phyloP scores from a whole-genome alignment of 2,113 vertebrate species.

The Cyanocitta stelleri region DNA sequence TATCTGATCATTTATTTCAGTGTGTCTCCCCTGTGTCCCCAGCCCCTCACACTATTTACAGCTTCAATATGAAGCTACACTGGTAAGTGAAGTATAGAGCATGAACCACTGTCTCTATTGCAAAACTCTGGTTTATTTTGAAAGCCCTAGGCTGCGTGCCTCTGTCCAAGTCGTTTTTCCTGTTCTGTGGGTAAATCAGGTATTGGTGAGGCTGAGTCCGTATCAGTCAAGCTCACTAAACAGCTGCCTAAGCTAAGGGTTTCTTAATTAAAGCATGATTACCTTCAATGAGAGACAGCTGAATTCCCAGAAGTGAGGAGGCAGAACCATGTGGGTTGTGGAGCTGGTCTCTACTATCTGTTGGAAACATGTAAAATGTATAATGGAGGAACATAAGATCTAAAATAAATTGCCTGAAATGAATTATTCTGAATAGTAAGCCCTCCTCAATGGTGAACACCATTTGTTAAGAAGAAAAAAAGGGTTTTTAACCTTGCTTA shows the following conservation, averaged over 20 bases:
- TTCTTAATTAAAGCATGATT: background rate
- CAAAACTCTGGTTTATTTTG: background rate
- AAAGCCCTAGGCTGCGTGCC: background rate
- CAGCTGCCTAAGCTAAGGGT: background rate
- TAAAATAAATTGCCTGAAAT: background rate
- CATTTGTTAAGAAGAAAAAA: background rate
- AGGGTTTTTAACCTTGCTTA: background rate
- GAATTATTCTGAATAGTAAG: background rate
- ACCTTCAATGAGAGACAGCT: background rate
- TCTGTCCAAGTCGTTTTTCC: background rate
- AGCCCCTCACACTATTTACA: rapidly evolving
- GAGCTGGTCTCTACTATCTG: background rate
- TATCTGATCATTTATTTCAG: background rate
- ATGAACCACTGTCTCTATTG: background rate
- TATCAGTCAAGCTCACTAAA: background rate
- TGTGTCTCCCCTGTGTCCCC: background rate
- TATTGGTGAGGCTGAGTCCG: background rate
- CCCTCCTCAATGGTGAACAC: background rate
- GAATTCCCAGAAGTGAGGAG: background rate
- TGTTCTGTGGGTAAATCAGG: background rate
- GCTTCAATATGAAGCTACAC: background rate
- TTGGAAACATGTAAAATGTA: background rate
- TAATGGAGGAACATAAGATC: background rate
- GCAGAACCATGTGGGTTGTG: background rate
- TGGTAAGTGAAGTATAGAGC: background rate